These are phyloP conservation scores for Hofmannophila pseudospretella DNA, from an alignment of 2,888 invertebrate genomes.

Conservation along the genomic window DNA sequence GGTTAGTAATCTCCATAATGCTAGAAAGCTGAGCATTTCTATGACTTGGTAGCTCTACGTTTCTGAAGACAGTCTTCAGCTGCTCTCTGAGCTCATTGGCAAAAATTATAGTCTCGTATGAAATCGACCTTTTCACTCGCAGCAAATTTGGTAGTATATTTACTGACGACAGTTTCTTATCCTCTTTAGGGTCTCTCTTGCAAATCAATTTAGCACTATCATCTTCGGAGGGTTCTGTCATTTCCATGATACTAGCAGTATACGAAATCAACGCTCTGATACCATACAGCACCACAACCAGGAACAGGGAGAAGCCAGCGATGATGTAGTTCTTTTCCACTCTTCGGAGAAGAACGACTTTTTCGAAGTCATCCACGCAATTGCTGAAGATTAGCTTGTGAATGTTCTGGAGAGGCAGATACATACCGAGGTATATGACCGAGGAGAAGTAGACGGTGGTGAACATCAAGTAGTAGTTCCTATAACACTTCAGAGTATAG, in stretches of 20 bases:
- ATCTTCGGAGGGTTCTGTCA: constrained; percentile 26
- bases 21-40: constrained; percentile 23
- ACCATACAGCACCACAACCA: constrained; percentile 51
- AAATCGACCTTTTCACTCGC: constrained; percentile 51
- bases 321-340: constrained; percentile 56
- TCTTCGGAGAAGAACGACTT: constrained; percentile 35
- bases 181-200: constrained; percentile 14
- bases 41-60: constrained; percentile 28
- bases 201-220: constrained; percentile 7
- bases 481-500: constrained; percentile 24
- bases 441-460: constrained; percentile 36
- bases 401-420: constrained; percentile 42
- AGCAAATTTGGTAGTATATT: constrained; percentile 44
- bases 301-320: constrained; percentile 59
- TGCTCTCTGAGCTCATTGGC: constrained; percentile 50
- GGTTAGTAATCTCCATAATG: constrained; percentile 28
- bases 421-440: constrained; percentile 55
- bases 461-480: constrained; percentile 22
- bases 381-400: constrained; percentile 34
- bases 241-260: constrained; percentile 36
- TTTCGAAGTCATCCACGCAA: constrained; percentile 35
- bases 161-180: constrained; percentile 14
- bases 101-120: constrained; percentile 53
- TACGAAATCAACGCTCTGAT: constrained; percentile 41
- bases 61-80: constrained; percentile 38